Evolutionary conservation across 2,113 vertebrate species (phyloP).

Genomic region (Panthera tigris): DNA sequence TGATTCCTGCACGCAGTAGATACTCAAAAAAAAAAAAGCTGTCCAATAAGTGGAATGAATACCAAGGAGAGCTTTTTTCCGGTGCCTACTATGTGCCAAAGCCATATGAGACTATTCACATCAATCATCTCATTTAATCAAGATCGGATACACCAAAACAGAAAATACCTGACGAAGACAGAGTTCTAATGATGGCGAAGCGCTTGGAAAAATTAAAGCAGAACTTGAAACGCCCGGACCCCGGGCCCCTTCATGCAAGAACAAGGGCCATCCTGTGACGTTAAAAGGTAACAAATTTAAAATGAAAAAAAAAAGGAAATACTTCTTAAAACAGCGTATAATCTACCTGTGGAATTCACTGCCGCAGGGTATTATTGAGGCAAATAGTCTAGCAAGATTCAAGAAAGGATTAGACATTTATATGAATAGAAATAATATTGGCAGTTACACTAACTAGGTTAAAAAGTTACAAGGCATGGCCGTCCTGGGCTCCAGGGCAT

Average conservation of each 20-base stretch:
- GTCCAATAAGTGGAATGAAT: background rate
- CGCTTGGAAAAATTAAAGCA: background rate
- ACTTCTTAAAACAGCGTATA: conserved; percentile 53
- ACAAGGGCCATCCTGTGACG: background rate
- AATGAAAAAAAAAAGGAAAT: conserved; percentile 40
- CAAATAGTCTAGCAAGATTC: conserved; percentile 66
- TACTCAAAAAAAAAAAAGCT: background rate
- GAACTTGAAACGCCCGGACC: background rate
- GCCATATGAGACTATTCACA: background rate
- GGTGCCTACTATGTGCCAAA: background rate
- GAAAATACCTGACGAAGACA: background rate
- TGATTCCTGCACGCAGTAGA: background rate
- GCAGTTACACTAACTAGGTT: conserved; percentile 73
- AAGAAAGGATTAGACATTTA: conserved; percentile 68
- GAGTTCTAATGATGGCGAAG: background rate
- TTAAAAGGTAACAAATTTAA: conserved; percentile 71
- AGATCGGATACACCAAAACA: background rate
- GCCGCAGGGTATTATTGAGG: conserved; percentile 53
- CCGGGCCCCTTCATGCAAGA: background rate
- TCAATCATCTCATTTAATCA: background rate
- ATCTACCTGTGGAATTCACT: conserved; percentile 55
- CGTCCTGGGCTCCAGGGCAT: conserved; percentile 63
- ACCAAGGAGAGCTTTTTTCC: background rate
- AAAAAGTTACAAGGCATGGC: conserved; percentile 79
- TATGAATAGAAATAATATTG: conserved; percentile 69